phyloP scores from a whole-genome alignment of 1,140 invertebrate genomes.

The Gonatopus flavifemur region DNA sequence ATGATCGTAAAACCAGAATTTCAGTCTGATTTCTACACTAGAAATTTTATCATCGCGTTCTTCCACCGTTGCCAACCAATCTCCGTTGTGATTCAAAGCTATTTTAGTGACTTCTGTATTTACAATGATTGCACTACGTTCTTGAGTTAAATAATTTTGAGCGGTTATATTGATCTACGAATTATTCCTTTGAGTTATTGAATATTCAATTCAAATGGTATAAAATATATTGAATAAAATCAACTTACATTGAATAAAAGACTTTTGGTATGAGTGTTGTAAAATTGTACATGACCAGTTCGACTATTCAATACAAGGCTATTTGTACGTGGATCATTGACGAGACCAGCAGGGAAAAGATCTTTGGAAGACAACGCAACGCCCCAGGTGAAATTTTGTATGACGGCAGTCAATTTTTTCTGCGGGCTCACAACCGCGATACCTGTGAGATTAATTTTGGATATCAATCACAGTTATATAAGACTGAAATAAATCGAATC shows the following conservation, averaged over 20 bases:
- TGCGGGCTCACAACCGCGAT: constrained; percentile 69
- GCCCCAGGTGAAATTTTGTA: constrained; percentile 72
- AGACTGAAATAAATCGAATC: too few relatives aligned
- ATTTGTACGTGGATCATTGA: constrained; percentile 67
- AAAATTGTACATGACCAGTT: constrained; percentile 81
- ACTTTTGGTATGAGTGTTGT: constrained; percentile 66
- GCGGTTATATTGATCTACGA: constrained; percentile 74
- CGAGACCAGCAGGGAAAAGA: constrained; percentile 67
- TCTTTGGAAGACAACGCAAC: constrained; percentile 50
- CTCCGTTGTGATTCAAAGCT: constrained; percentile 66
- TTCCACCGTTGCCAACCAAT: constrained; percentile 82
- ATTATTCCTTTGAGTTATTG: neutral
- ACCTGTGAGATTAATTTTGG: constrained; percentile 56
- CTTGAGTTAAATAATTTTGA: constrained; percentile 71
- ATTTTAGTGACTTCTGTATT: constrained; percentile 72
- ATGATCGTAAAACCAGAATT: constrained; percentile 76
- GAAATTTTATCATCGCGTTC: constrained; percentile 62
- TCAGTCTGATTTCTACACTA: constrained; percentile 68
- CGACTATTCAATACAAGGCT: constrained; percentile 76
- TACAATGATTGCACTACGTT: constrained; percentile 61
- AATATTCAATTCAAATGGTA: constrained; percentile 22
- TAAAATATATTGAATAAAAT: constrained; percentile 5
- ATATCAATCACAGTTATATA: too few relatives aligned
- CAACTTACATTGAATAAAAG: constrained; percentile 74
- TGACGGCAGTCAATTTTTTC: constrained; percentile 61